Evolutionary conservation across 2,888 invertebrate species (phyloP).

Genomic region (Scaptomyza cyrtandrae): DNA sequence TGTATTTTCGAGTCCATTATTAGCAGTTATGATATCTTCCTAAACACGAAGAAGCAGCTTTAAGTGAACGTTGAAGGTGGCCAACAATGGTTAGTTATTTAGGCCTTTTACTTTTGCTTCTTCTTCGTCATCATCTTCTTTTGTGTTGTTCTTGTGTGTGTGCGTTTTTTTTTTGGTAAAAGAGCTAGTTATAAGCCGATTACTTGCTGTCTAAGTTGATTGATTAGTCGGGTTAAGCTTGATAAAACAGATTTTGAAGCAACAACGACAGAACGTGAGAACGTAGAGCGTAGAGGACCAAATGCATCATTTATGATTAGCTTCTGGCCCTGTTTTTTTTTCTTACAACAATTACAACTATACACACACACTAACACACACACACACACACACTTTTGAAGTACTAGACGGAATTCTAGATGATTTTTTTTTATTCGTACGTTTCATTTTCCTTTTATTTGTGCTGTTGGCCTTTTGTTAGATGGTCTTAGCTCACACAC

Average conservation of each 20-base stretch:
- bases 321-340: slow-evolving; percentile 32
- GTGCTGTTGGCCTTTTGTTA: slow-evolving; percentile 33
- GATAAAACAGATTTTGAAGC: slow-evolving; percentile 28
- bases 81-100: neutral
- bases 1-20: neutral
- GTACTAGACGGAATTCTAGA: slow-evolving; percentile 19
- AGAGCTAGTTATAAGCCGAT: slow-evolving; percentile 47
- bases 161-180: neutral
- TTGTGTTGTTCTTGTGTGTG: slow-evolving; percentile 4
- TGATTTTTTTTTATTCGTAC: slow-evolving; percentile 25
- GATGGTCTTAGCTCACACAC: slow-evolving; percentile 21
- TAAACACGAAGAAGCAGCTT: no score
- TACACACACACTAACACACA: neutral
- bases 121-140: neutral
- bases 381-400: neutral
- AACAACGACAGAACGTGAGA: neutral
- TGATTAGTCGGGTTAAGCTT: slow-evolving; percentile 53
- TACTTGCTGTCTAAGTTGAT: slow-evolving; percentile 54
- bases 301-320: slow-evolving; percentile 54
- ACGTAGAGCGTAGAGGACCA: neutral
- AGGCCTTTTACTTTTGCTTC: neutral
- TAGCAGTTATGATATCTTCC: slow-evolving; percentile 1
- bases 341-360: neutral
- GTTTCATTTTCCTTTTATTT: slow-evolving; percentile 6
- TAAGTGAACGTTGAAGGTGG: no score